Evolutionary conservation across 2,888 invertebrate species (phyloP), one percentile per base, ranked within the genome.

Genomic region (Drosophila kuntzei): DNA sequence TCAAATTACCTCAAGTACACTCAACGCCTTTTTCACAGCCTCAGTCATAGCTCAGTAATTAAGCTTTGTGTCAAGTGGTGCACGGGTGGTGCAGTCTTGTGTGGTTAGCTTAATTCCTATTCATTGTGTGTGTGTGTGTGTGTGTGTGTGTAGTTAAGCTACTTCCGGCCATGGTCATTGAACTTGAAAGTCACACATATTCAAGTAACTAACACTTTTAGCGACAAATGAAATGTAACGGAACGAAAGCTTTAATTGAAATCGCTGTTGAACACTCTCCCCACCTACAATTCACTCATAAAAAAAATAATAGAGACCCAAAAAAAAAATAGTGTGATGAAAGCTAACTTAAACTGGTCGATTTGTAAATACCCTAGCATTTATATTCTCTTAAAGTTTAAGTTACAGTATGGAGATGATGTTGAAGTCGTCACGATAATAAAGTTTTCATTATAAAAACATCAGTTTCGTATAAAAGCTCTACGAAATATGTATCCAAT

Each of bases 1-100:
- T 85, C 89, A 89, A 85, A 87, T 85, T 89, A 85, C 87, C 89
- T 84, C 72, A 76, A 85, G 85, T 81, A 79, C 84, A 87, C 84
- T 84, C 74, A 71, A 54, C 67, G 66, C 69, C 76, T 79, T 82
- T 65, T 81, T 79, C 69, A 68, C 77, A 65, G 65, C 16, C 27
- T 68, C 36, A 29, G 47, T 11, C 36, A 36, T 39, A 25, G 59
- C 73, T 55, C 68, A 57, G 80, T 86, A 87, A 83, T 83, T 83
- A 87, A 87, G 88, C 73, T 53, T 60, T 68, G 51, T 76, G 73
- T 64, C 76, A 70, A 76, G 76, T 81, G 61, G 27, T 44, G n/a
- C 8, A 43, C 44, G 14, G 2, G 46, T 14, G 36, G 14, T 36
- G 22, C 2, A 5, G 2, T 34, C 16, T 51, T 22, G 32, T 18